These are phyloP conservation scores for Pissodes strobi DNA, from an alignment of 1,140 invertebrate genomes.

Conservation along the genomic window DNA sequence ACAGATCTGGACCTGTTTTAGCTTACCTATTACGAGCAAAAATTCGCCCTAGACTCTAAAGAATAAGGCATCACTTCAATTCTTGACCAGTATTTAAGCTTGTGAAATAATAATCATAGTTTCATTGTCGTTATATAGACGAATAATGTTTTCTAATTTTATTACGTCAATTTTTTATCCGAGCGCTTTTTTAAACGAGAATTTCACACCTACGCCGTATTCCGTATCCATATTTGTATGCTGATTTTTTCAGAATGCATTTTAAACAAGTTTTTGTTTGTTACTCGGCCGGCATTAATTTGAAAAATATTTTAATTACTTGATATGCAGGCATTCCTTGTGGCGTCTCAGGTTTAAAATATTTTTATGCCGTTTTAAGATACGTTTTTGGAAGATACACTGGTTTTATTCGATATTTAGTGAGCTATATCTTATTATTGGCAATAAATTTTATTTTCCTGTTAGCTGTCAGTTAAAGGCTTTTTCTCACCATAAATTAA, in stretches of 20 bases:
- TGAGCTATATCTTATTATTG: constrained; percentile 6
- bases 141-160: constrained; percentile 12
- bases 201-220: constrained; percentile 12
- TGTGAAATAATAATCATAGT: constrained; percentile 12
- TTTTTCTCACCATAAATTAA: constrained; percentile 9
- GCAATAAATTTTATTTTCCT: constrained; percentile 10
- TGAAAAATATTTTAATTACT: constrained; percentile 26
- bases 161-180: constrained; percentile 16
- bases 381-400: constrained; percentile 9
- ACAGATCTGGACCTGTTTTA: no score
- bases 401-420: constrained; percentile 12
- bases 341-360: constrained; percentile 10
- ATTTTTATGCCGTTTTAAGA: constrained; percentile 11
- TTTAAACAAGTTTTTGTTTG: constrained; percentile 25
- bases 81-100: background rate
- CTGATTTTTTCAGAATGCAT: constrained; percentile 20
- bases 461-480: background rate
- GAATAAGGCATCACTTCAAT: no score
- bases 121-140: constrained; percentile 3
- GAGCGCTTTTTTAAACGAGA: constrained; percentile 1
- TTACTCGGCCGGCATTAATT: constrained; percentile 21
- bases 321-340: constrained; percentile 17
- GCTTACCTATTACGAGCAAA: no score
- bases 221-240: constrained; percentile 22
- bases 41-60: no score